phyloP scores from a whole-genome alignment of 2,113 vertebrate species.

The Blennius ocellaris region DNA sequence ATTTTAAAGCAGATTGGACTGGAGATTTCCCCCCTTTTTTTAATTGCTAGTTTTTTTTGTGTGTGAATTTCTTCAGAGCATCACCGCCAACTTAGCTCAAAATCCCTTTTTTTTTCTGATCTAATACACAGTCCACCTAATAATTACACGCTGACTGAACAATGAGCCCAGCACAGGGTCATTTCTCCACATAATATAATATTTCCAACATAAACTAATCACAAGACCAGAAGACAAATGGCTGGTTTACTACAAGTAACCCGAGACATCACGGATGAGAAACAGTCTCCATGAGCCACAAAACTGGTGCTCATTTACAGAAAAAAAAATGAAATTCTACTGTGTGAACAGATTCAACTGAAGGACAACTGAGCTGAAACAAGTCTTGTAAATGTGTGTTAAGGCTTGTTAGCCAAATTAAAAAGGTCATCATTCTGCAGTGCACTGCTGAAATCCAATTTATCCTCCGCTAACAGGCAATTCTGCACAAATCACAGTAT shows the following conservation, averaged over 20 bases:
- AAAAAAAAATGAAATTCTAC: neutral
- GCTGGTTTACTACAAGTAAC: neutral
- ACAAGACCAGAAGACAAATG: constrained; percentile 17
- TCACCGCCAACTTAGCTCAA: neutral
- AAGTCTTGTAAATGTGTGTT: neutral
- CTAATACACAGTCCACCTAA: constrained; percentile 1
- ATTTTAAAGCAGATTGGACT: neutral
- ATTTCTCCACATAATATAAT: constrained; percentile 10
- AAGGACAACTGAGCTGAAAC: too few relatives aligned
- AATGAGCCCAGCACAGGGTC: neutral
- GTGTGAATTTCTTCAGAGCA: neutral
- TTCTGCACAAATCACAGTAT: neutral
- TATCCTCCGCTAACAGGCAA: neutral
- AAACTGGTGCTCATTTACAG: neutral
- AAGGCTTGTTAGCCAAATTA: neutral
- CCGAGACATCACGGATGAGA: constrained; percentile 26
- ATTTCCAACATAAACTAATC: constrained; percentile 22
- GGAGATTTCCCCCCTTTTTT: too few relatives aligned
- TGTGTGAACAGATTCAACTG: too few relatives aligned
- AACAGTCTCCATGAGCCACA: constrained; percentile 24
- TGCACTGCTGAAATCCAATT: neutral
- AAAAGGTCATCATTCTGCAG: neutral
- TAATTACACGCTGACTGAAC: constrained; percentile 19
- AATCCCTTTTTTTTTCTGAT: constrained; percentile 13
- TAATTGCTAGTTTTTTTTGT: too few relatives aligned